These are phyloP conservation scores for Nomada ruficornis DNA, from an alignment of 2,888 invertebrate species.

Conservation along the genomic window DNA sequence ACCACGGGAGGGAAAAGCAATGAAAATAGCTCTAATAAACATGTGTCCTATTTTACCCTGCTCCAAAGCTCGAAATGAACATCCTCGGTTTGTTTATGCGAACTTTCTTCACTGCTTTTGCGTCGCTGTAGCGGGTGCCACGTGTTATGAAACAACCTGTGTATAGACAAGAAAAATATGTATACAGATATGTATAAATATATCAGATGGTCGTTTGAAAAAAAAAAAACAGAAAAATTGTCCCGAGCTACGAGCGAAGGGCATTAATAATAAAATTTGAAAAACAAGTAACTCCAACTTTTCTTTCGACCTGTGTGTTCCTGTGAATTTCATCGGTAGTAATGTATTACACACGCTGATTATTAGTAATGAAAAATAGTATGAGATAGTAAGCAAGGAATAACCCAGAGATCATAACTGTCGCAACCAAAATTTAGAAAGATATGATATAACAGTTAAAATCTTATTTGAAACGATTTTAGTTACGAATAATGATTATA, in stretches of 20 bases:
- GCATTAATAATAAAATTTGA: constrained; percentile 69
- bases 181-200: constrained; percentile 56
- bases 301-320: neutral
- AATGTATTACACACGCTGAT: neutral
- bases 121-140: too few relatives aligned
- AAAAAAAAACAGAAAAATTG: constrained; percentile 5
- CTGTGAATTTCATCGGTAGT: too few relatives aligned
- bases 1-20: too few relatives aligned
- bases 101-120: too few relatives aligned
- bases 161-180: constrained; percentile 32
- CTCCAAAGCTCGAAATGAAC: neutral
- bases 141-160: neutral
- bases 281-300: constrained; percentile 24
- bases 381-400: too few relatives aligned
- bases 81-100: neutral
- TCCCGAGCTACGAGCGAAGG: constrained; percentile 53
- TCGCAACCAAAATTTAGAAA: too few relatives aligned
- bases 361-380: neutral
- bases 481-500: too few relatives aligned
- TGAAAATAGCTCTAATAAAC: too few relatives aligned
- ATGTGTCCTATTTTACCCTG: too few relatives aligned
- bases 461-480: too few relatives aligned
- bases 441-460: too few relatives aligned
- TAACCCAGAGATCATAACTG: too few relatives aligned
- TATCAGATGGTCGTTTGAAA: constrained; percentile 56